Evolutionary conservation across 2,888 invertebrate genomes (phyloP).

Genomic region (Polydrusus tereticollis): DNA sequence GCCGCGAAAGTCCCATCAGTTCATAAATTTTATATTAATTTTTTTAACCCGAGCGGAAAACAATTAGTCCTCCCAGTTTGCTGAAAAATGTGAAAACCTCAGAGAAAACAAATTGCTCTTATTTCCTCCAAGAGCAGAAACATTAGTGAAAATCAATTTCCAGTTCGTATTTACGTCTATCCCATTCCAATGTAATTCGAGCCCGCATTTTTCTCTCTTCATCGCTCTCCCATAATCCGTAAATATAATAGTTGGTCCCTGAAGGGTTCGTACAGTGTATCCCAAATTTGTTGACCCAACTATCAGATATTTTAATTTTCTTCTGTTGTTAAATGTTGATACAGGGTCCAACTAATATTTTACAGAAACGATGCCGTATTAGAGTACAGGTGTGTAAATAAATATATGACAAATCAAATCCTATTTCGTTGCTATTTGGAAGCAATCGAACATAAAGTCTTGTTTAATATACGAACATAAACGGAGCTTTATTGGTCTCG

Average conservation of each 20-base stretch:
- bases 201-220: background rate
- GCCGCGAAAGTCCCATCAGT: background rate
- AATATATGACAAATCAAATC: no score
- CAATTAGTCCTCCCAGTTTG: background rate
- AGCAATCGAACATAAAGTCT: no score
- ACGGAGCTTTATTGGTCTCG: no score
- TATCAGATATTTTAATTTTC: no score
- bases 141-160: slow-evolving; percentile 1
- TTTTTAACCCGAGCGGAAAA: background rate
- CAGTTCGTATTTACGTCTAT: background rate
- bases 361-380: no score
- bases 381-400: no score
- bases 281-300: no score
- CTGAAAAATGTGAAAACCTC: background rate
- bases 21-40: background rate
- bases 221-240: background rate
- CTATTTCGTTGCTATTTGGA: no score
- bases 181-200: background rate
- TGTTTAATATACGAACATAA: no score
- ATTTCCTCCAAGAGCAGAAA: slow-evolving; percentile 1
- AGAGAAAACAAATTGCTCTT: slow-evolving; percentile 3
- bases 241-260: background rate
- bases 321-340: no score
- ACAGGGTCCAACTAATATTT: no score
- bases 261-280: background rate